These are phyloP conservation scores for Miniopterus natalensis DNA, from an alignment of 2,113 vertebrate species.

Conservation along the genomic window DNA sequence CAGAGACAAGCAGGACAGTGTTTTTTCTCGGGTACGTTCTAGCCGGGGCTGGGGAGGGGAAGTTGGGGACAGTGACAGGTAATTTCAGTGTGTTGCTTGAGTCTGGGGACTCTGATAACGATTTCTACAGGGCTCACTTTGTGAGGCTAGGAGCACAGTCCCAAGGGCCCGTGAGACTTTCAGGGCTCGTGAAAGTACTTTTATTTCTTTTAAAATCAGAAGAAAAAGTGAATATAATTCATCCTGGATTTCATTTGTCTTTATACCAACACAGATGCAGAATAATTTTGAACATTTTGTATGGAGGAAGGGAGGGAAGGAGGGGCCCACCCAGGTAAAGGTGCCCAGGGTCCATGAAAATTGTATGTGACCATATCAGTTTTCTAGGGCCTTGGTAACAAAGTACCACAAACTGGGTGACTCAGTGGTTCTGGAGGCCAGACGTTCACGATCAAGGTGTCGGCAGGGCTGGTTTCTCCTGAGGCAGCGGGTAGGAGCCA, in stretches of 20 bases:
- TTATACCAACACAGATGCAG: neutral
- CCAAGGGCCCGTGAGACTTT: neutral
- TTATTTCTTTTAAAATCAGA: conserved; percentile 31
- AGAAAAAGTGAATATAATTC: neutral
- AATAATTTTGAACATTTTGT: neutral
- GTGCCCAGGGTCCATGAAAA: neutral
- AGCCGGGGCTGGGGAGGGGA: neutral
- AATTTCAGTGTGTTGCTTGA: neutral
- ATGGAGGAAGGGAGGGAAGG: neutral
- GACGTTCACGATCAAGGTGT: neutral
- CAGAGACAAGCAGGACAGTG: neutral
- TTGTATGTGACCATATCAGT: rapidly evolving
- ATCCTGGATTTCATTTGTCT: neutral
- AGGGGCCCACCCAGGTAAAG: neutral
- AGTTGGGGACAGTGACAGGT: neutral
- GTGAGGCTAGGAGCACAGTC: neutral
- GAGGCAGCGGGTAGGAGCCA: neutral
- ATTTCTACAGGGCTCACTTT: rapidly evolving
- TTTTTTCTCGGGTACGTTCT: neutral
- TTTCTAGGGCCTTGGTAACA: neutral
- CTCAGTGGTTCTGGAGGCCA: neutral
- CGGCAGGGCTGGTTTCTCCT: neutral
- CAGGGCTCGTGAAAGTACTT: neutral
- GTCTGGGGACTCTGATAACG: neutral
- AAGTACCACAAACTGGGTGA: neutral